Evolutionary conservation across 2,113 vertebrate genomes (phyloP).

Genomic region (Micronycteris hirsuta): DNA sequence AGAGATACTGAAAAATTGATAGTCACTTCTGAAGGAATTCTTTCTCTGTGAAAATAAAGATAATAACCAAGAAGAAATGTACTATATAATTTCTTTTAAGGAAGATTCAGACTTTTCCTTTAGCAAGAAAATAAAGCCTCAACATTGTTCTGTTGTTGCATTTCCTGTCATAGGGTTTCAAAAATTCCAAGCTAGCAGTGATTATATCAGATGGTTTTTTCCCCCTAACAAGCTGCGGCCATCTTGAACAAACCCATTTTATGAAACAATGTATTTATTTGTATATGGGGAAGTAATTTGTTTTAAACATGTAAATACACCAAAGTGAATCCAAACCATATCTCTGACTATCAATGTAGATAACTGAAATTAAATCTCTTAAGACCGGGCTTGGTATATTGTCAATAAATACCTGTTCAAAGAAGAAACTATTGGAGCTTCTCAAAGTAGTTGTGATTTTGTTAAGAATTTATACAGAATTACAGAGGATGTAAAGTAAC

Average conservation of each 20-base stretch:
- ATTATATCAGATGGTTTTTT: background rate
- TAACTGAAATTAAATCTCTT: background rate
- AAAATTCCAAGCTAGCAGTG: background rate
- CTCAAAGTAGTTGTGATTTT: background rate
- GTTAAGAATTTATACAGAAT: background rate
- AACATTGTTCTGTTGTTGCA: background rate
- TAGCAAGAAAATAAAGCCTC: background rate
- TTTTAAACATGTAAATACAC: background rate
- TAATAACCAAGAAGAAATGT: background rate
- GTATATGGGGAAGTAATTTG: background rate
- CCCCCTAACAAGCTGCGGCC: background rate
- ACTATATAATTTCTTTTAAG: background rate
- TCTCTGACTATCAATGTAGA: background rate
- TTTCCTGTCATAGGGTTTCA: background rate
- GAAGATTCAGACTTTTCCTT: background rate
- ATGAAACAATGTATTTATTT: background rate
- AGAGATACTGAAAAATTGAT: background rate
- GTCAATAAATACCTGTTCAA: background rate
- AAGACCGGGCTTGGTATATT: background rate
- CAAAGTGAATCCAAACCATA: background rate
- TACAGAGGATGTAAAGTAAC: background rate
- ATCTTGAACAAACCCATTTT: background rate
- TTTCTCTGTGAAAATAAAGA: conserved; percentile 3
- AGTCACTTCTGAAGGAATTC: background rate
- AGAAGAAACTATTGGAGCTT: background rate